phyloP scores from a whole-genome alignment of 2,797 vertebrate genomes.

The Alca torda region DNA sequence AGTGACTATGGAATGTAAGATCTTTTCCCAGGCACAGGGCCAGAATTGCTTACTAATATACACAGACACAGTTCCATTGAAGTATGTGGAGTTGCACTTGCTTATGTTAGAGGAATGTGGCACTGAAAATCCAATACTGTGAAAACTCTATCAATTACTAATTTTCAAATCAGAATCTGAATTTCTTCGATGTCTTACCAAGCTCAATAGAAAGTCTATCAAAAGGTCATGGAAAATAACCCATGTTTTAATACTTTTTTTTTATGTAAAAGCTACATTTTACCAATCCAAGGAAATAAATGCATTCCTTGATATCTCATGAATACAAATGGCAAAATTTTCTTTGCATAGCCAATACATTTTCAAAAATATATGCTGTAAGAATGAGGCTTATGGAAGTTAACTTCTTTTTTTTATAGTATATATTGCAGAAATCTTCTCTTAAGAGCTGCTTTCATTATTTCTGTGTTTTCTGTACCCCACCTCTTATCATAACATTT shows the following conservation, averaged over 20 bases:
- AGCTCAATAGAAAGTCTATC: neutral
- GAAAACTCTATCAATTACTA: neutral
- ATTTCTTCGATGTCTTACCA: neutral
- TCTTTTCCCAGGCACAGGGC: constrained; percentile 19
- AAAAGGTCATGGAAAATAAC: neutral
- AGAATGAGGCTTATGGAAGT: neutral
- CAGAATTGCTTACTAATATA: constrained; percentile 6
- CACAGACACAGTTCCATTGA: constrained; percentile 1
- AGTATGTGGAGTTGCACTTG: neutral
- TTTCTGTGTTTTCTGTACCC: neutral
- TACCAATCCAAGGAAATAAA: neutral
- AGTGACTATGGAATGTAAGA: constrained; percentile 65
- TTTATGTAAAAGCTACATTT: neutral
- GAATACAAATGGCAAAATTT: neutral
- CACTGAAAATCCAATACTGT: neutral
- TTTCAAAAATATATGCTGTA: neutral
- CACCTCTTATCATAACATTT: neutral
- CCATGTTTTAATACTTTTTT: neutral
- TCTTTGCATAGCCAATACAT: neutral
- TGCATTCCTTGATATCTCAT: neutral
- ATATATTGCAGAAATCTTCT: neutral
- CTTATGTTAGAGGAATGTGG: neutral
- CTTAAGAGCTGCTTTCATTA: neutral
- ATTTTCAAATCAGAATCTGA: neutral
- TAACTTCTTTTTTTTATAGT: neutral